phyloP scores from a whole-genome alignment of 2,113 vertebrate genomes.

The Anseranas semipalmata region DNA sequence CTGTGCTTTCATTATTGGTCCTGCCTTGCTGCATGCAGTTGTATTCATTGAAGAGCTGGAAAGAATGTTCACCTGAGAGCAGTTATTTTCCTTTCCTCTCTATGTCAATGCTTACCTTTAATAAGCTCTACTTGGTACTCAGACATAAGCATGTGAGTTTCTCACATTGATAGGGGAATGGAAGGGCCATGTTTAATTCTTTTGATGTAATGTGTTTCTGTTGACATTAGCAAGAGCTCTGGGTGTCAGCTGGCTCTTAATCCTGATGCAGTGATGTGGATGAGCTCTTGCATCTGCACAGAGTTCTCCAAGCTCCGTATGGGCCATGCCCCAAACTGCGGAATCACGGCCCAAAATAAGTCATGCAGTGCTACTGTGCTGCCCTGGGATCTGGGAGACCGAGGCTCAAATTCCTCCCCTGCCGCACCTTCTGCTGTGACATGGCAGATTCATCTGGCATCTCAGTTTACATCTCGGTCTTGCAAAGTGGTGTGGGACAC shows the following conservation, averaged over 20 bases:
- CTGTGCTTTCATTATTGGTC: background rate
- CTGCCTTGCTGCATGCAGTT: background rate
- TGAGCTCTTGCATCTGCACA: background rate
- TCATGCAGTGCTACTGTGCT: background rate
- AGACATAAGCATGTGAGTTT: background rate
- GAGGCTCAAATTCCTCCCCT: background rate
- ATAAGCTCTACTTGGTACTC: background rate
- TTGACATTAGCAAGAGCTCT: background rate
- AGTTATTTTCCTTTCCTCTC: background rate
- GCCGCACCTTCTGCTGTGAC: background rate
- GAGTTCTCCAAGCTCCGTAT: background rate
- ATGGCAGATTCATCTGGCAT: background rate
- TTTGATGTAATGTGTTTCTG: background rate
- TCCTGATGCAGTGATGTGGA: background rate
- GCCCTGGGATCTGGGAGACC: background rate
- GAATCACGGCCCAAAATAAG: background rate
- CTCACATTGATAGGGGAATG: rapidly evolving
- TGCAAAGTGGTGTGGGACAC: background rate
- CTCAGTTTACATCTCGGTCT: background rate
- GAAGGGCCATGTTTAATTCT: background rate
- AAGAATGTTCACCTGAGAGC: background rate
- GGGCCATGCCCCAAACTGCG: background rate
- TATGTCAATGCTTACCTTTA: background rate
- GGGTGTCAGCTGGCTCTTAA: background rate
- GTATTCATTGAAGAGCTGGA: background rate